phyloP scores from a whole-genome alignment of 2,797 vertebrate species.

The Poecilia picta region DNA sequence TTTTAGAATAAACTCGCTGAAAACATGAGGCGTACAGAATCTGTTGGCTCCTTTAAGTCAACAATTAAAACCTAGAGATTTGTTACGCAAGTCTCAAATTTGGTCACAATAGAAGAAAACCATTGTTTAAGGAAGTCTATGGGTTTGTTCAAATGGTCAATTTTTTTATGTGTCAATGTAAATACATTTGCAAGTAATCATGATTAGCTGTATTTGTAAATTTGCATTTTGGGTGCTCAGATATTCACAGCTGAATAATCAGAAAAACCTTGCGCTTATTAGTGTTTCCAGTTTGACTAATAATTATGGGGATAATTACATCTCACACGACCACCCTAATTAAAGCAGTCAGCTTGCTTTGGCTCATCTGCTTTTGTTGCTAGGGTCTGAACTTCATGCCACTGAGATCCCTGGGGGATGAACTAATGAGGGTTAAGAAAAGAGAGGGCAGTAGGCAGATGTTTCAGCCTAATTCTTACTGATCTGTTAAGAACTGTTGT shows the following conservation, averaged over 20 bases:
- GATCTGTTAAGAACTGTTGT: conserved; percentile 33
- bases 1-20: not conserved
- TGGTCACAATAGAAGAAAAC: not conserved
- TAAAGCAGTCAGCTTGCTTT: conserved; percentile 62
- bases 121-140: not conserved
- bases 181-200: not conserved
- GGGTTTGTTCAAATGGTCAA: not conserved
- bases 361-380: conserved; percentile 56
- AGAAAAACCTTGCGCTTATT: conserved; percentile 50
- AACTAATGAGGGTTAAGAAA: conserved; percentile 70
- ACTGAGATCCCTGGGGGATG: conserved; percentile 58
- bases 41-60: not conserved
- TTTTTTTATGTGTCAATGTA: not conserved
- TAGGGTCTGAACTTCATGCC: conserved; percentile 55
- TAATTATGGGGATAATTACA: conserved; percentile 68
- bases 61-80: not conserved
- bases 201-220: conserved; percentile 22
- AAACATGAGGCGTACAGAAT: not conserved
- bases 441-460: conserved; percentile 63
- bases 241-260: conserved; percentile 49
- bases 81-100: not conserved
- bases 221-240: conserved; percentile 20
- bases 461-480: conserved; percentile 62
- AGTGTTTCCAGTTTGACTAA: conserved; percentile 46
- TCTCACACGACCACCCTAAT: conserved; percentile 66